A percentile compares a stretch with the other conserved stretches of the same genome.
Evolutionary conservation across 2,113 vertebrate genomes (phyloP).

Genomic region (Sylvietta virens): DNA sequence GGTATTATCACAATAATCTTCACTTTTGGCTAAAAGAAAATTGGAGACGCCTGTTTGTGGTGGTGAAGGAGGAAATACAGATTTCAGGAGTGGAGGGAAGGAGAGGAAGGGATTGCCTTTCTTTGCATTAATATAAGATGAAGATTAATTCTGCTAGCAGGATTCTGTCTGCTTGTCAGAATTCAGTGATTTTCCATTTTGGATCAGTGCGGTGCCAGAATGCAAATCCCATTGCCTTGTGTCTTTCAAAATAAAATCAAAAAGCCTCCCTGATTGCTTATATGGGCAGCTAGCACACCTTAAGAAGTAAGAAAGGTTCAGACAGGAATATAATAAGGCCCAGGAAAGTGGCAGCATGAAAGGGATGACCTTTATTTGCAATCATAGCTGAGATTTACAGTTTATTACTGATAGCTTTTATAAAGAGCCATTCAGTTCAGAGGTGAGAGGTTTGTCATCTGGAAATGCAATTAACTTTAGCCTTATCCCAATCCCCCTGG

Average conservation of each 20-base stretch:
- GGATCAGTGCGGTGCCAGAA: constrained; percentile 30
- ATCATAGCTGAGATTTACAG: constrained; percentile 89
- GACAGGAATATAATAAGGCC: constrained; percentile 77
- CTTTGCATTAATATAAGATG: constrained; percentile 31
- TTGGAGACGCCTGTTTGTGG: rapidly evolving
- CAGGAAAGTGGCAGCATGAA: constrained; percentile 77
- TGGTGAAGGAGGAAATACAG: background rate
- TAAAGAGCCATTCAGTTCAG: constrained; percentile 90
- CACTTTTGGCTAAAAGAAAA: background rate
- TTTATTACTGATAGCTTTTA: constrained; percentile 91
- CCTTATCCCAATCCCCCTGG: constrained; percentile 83
- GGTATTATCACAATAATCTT: background rate
- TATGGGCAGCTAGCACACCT: constrained; percentile 74
- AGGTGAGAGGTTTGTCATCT: constrained; percentile 90
- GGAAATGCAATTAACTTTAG: constrained; percentile 89
- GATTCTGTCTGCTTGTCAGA: constrained; percentile 7
- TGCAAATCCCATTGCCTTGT: constrained; percentile 65
- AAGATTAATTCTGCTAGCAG: constrained; percentile 35
- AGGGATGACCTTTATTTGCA: constrained; percentile 88
- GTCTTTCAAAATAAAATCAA: constrained; percentile 64
- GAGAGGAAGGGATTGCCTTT: background rate
- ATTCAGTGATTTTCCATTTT: constrained; percentile 39
- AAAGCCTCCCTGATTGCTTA: constrained; percentile 57
- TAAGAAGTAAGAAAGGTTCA: constrained; percentile 71
- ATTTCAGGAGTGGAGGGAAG: background rate